These are phyloP conservation scores for Pemphredon lugubris DNA, from an alignment of 2,888 invertebrate genomes.

Conservation along the genomic window DNA sequence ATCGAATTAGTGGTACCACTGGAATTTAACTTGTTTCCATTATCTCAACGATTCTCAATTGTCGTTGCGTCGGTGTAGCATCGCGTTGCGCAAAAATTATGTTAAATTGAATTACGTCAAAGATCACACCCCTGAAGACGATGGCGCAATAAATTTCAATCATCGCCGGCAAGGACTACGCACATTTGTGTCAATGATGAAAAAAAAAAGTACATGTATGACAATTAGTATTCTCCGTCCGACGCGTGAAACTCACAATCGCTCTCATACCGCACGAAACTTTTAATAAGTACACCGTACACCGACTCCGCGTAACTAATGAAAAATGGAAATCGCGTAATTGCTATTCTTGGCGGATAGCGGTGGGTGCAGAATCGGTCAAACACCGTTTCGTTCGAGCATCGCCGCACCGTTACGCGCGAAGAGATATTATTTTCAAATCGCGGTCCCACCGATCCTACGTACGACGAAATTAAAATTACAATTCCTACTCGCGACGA, in stretches of 20 bases:
- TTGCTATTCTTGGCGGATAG: conserved; percentile 50
- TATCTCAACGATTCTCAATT: neutral
- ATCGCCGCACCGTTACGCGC: conserved; percentile 8
- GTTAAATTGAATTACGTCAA: neutral
- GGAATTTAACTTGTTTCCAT: too few relatives aligned
- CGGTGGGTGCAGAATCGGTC: conserved; percentile 29
- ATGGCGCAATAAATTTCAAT: conserved; percentile 6
- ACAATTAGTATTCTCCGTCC: conserved; percentile 52
- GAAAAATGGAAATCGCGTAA: conserved; percentile 55
- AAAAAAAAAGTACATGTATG: conserved; percentile 11
- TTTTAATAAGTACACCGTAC: conserved; percentile 36
- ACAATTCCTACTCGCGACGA: too few relatives aligned
- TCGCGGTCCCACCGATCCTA: neutral
- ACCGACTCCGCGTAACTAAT: conserved; percentile 19
- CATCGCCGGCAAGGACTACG: conserved; percentile 8
- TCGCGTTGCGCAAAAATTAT: neutral
- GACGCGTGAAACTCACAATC: conserved; percentile 39
- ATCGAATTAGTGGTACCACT: too few relatives aligned
- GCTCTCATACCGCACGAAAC: conserved; percentile 36
- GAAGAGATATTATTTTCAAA: neutral
- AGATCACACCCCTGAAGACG: neutral
- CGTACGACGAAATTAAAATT: too few relatives aligned
- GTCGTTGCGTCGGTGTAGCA: neutral
- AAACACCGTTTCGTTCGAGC: conserved; percentile 31
- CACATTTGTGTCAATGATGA: conserved; percentile 52